Percentiles rank a stretch among this genome's conserved stretches.
These are phyloP conservation scores for Phania funesta DNA, from an alignment of 2,888 invertebrate species.

Conservation along the genomic window DNA sequence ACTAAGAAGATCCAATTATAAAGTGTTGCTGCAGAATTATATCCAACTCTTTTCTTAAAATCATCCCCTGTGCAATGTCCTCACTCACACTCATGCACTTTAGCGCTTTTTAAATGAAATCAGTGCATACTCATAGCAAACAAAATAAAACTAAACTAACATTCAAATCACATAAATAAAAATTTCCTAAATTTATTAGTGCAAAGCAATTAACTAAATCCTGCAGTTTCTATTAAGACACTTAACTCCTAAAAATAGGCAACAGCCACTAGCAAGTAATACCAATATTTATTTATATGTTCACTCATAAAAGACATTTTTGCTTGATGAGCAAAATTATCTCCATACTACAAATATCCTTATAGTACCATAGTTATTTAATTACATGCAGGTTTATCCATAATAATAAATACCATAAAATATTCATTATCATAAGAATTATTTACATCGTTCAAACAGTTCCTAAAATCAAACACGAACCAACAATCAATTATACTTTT, in stretches of 20 bases:
- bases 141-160: slow-evolving; percentile 62
- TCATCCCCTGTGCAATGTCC: too few relatives aligned
- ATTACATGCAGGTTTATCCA: background rate
- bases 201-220: slow-evolving; percentile 60
- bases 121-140: slow-evolving; percentile 18
- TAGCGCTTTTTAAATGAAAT: background rate
- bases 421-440: background rate
- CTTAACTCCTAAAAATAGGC: slow-evolving; percentile 35
- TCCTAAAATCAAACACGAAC: slow-evolving; percentile 47
- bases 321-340: too few relatives aligned
- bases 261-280: slow-evolving; percentile 17
- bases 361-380: too few relatives aligned
- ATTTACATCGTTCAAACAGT: slow-evolving; percentile 56
- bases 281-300: background rate
- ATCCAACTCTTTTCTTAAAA: too few relatives aligned
- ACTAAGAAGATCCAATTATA: too few relatives aligned
- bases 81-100: too few relatives aligned
- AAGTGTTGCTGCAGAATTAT: too few relatives aligned
- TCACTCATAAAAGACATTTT: background rate
- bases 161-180: slow-evolving; percentile 18
- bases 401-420: background rate
- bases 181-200: slow-evolving; percentile 65
- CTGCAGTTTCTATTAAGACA: slow-evolving; percentile 58
- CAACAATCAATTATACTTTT: background rate
- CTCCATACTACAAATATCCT: too few relatives aligned